A percentile compares a stretch with the other conserved stretches of the same genome.
Evolutionary conservation across 2,888 invertebrate genomes (phyloP).

Genomic region (Catocala sponsa): DNA sequence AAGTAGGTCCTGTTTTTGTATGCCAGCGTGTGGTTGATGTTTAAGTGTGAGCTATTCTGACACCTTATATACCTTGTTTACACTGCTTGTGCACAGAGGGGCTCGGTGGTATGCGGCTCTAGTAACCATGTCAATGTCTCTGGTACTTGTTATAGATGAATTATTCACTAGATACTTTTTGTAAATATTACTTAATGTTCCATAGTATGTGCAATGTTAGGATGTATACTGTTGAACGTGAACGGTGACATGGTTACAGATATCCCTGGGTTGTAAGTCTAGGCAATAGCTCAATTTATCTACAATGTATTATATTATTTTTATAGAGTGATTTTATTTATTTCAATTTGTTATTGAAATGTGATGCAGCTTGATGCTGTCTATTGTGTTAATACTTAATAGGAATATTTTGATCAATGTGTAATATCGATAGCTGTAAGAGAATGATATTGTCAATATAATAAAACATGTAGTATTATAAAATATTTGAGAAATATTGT

Average conservation of each 20-base stretch:
- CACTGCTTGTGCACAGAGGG: slow-evolving; percentile 81
- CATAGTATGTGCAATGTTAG: slow-evolving; percentile 57
- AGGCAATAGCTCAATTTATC: slow-evolving; percentile 84
- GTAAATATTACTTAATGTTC: slow-evolving; percentile 74
- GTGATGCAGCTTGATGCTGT: slow-evolving; percentile 82
- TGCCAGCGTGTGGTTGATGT: slow-evolving; percentile 47
- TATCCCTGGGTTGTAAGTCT: slow-evolving; percentile 85
- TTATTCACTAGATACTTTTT: slow-evolving; percentile 57
- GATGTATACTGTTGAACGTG: slow-evolving; percentile 45
- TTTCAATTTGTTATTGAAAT: slow-evolving; percentile 74
- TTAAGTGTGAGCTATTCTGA: slow-evolving; percentile 74
- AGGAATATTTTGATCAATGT: slow-evolving; percentile 73
- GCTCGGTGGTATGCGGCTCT: slow-evolving; percentile 84
- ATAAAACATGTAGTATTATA: slow-evolving; percentile 68
- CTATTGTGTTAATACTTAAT: slow-evolving; percentile 70
- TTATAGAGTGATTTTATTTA: slow-evolving; percentile 75
- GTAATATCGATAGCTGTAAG: slow-evolving; percentile 72
- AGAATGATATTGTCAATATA: slow-evolving; percentile 74
- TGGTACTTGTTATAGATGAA: slow-evolving; percentile 55
- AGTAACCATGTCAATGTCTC: slow-evolving; percentile 79
- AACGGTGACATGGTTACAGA: slow-evolving; percentile 81
- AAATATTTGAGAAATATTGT: slow-evolving; percentile 65
- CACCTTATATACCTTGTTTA: slow-evolving; percentile 70
- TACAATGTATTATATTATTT: slow-evolving; percentile 69
- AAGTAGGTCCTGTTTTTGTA: slow-evolving; percentile 54